Conservation (phyloP, 2,888 invertebrate genomes). For the Tricholauxania praeusta region DNA sequence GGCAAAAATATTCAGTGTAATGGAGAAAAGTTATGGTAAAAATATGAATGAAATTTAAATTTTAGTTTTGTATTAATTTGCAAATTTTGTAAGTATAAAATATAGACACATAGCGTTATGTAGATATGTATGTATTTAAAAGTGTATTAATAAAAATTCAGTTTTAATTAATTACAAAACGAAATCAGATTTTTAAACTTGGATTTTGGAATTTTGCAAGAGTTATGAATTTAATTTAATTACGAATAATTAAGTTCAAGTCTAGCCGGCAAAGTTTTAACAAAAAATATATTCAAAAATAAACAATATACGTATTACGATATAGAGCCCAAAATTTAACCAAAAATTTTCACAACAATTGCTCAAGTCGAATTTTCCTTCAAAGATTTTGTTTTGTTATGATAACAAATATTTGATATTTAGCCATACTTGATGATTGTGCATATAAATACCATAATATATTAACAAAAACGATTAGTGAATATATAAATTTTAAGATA, state of each 20-base stretch:
- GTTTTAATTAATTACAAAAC: constrained; percentile 24
- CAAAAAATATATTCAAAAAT: constrained; percentile 31
- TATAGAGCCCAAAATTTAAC: background rate
- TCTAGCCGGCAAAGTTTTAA: constrained; percentile 43
- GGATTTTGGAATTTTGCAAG: background rate
- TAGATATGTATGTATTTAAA: background rate
- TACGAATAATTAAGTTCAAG: constrained; percentile 25
- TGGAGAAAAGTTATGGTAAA: too few species aligned
- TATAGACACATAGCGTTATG: constrained; percentile 18
- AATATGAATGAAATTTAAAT: constrained; percentile 19
- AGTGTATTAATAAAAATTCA: constrained; percentile 5
- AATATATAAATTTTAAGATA: too few species aligned
- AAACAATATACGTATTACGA: constrained; percentile 1
- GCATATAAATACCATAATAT: too few species aligned
- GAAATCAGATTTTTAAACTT: constrained; percentile 3
- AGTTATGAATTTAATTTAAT: background rate
- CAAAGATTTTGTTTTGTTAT: too few species aligned
- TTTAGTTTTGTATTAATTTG: constrained; percentile 8
- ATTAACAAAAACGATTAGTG: too few species aligned
- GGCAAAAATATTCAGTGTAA: too few species aligned
- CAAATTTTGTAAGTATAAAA: background rate
- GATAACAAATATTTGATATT: too few species aligned
- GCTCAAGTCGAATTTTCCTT: too few species aligned
- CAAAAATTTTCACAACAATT: too few species aligned
- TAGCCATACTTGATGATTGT: too few species aligned